A percentile compares a stretch with the other conserved stretches of the same genome.
These are phyloP conservation scores for Capreolus pygargus DNA, from an alignment of 2,113 vertebrate genomes.

Conservation along the genomic window DNA sequence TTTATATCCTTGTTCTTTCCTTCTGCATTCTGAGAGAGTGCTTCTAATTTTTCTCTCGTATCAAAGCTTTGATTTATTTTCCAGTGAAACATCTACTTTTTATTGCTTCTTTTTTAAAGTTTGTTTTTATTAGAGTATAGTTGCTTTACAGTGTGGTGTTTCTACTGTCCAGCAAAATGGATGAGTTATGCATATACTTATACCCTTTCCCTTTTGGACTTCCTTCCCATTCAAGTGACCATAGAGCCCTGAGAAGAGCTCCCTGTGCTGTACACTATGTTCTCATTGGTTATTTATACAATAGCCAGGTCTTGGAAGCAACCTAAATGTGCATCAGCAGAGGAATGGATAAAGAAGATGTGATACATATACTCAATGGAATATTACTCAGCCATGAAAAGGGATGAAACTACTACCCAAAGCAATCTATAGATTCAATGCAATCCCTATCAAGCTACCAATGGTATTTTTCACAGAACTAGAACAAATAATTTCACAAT, in stretches of 20 bases:
- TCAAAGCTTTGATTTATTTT: background rate
- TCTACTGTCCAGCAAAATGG: background rate
- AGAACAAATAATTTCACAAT: too few species aligned
- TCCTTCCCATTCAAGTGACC: background rate
- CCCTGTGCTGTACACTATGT: background rate
- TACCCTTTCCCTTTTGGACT: background rate
- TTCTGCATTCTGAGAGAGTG: background rate
- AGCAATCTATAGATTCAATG: too few species aligned
- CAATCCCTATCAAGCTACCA: too few species aligned
- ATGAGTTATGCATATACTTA: background rate
- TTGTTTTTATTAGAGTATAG: background rate
- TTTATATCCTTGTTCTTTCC: background rate
- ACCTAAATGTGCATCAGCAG: background rate
- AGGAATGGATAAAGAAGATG: background rate
- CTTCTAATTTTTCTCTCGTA: background rate
- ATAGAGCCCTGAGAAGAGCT: background rate
- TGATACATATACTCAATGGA: background rate
- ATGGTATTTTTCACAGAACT: too few species aligned
- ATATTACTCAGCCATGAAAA: background rate
- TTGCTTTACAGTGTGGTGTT: background rate
- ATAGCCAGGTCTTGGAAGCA: background rate
- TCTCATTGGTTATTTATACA: background rate
- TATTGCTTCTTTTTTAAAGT: background rate
- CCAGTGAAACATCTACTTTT: background rate
- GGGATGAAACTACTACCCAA: background rate